Evolutionary conservation across 37 sponge, comb jelly and placozoan genomes (phyloP).

Genomic region (Axinella damicornis): DNA sequence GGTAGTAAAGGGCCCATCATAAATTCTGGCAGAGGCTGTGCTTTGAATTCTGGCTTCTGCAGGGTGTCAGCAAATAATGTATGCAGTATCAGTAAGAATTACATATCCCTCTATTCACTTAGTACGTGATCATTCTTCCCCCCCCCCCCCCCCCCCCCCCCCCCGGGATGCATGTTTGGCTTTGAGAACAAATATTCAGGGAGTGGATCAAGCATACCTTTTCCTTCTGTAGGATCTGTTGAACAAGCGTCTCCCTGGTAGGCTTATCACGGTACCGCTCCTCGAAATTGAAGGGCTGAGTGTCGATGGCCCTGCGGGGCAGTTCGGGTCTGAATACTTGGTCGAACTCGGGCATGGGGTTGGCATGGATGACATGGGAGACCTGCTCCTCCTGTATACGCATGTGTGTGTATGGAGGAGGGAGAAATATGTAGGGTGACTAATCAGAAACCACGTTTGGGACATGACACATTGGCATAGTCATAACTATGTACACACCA

Average conservation of each 20-base stretch:
- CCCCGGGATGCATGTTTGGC: no score
- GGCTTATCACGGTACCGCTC: conserved; percentile 60
- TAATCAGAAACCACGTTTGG: no score
- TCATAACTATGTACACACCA: no score
- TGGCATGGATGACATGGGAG: conserved; percentile 29
- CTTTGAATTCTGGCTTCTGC: conserved; percentile 67
- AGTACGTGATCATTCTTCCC: no score
- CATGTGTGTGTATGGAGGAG: no score
- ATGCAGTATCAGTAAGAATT: no score
- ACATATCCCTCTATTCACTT: no score
- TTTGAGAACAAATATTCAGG: no score
- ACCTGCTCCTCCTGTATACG: conserved; percentile 12
- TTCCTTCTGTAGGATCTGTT: conserved; percentile 30
- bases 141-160: no score
- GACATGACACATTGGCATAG: no score
- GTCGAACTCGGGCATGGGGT: conserved; percentile 51
- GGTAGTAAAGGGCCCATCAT: conserved; percentile 4
- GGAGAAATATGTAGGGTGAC: no score
- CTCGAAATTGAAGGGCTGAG: conserved; percentile 74
- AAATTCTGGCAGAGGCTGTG: conserved; percentile 51
- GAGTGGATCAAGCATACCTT: not conserved
- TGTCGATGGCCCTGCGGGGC: conserved; percentile 45
- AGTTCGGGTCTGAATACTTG: conserved; percentile 49
- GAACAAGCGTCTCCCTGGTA: conserved; percentile 36
- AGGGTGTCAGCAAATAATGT: no score